Conservation (phyloP, 64 coral and sea anemone species). For the Stylophora pistillata region DNA sequence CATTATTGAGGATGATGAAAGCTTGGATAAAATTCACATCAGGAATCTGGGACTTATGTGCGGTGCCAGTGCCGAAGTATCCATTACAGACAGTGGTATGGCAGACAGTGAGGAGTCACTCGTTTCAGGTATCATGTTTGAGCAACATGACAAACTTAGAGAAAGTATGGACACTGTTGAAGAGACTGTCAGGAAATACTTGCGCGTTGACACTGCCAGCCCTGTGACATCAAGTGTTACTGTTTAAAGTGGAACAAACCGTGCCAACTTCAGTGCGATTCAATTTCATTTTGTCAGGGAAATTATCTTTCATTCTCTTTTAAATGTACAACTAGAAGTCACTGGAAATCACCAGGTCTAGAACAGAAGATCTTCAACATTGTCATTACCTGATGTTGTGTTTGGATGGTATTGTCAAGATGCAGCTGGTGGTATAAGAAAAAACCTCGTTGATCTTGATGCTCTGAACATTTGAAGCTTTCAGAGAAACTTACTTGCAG, state of each 20-base stretch:
- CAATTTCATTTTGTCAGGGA: neutral
- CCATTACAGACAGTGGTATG: slow-evolving; percentile 40
- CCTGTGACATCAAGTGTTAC: slow-evolving; percentile 54
- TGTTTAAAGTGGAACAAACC: slow-evolving; percentile 17
- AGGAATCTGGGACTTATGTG: slow-evolving; percentile 34
- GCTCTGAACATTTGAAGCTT: no score
- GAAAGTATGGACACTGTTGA: slow-evolving; percentile 89
- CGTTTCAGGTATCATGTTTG: slow-evolving; percentile 87
- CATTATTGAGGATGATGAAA: slow-evolving; percentile 79
- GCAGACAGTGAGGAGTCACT: slow-evolving; percentile 83
- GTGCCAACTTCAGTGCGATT: neutral
- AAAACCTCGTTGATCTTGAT: no score
- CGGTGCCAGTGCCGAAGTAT: slow-evolving; percentile 36
- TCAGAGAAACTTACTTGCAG: no score
- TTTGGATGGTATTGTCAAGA: no score
- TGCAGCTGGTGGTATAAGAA: no score
- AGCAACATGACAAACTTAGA: slow-evolving; percentile 87
- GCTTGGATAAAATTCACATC: slow-evolving; percentile 33
- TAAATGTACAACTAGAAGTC: neutral
- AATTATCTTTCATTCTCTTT: neutral
- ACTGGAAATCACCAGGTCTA: no score
- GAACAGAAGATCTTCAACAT: no score
- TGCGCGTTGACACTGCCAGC: slow-evolving; percentile 65
- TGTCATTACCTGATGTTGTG: no score
- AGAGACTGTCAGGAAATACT: slow-evolving; percentile 80